Percentiles rank a stretch among this genome's conserved stretches.
Conservation (phyloP, 1,140 invertebrate genomes). For the Hesperophylax magnus region DNA sequence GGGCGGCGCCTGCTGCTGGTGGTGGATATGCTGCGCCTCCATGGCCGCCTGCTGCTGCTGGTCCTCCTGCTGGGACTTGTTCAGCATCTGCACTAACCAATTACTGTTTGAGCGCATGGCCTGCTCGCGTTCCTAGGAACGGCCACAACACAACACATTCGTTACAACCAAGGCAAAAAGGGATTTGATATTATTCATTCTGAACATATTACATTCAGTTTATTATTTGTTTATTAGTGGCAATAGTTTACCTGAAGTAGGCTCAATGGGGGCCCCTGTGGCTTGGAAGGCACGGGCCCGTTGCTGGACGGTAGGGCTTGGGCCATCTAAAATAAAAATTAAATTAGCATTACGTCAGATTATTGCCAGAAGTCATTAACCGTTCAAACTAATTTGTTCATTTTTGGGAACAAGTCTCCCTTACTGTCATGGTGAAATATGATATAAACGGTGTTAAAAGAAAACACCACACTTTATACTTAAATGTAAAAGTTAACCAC, state of each 20-base stretch:
- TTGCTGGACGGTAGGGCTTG: conserved; percentile 75
- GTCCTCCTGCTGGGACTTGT: conserved; percentile 69
- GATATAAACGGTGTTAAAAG: no score
- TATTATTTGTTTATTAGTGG: neutral
- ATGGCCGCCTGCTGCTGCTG: conserved; percentile 60
- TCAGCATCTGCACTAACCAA: conserved; percentile 67
- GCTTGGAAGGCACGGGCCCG: conserved; percentile 67
- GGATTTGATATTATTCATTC: neutral
- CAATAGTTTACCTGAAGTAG: conserved; percentile 72
- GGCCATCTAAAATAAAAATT: conserved; percentile 69
- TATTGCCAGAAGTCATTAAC: no score
- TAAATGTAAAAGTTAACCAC: no score
- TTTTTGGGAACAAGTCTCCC: no score
- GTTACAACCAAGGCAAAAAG: neutral
- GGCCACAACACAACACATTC: neutral
- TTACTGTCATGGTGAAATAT: no score
- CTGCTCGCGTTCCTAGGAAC: conserved; percentile 6
- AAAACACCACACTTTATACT: no score
- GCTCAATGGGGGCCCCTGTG: conserved; percentile 73
- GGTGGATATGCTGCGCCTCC: conserved; percentile 58
- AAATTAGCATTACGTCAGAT: neutral
- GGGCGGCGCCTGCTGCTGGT: conserved; percentile 55
- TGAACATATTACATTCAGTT: no score
- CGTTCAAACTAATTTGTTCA: no score
- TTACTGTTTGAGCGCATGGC: conserved; percentile 20